These are phyloP conservation scores for Gnathonemus longibarbis DNA, from an alignment of 2,113 vertebrate genomes.

Conservation along the genomic window DNA sequence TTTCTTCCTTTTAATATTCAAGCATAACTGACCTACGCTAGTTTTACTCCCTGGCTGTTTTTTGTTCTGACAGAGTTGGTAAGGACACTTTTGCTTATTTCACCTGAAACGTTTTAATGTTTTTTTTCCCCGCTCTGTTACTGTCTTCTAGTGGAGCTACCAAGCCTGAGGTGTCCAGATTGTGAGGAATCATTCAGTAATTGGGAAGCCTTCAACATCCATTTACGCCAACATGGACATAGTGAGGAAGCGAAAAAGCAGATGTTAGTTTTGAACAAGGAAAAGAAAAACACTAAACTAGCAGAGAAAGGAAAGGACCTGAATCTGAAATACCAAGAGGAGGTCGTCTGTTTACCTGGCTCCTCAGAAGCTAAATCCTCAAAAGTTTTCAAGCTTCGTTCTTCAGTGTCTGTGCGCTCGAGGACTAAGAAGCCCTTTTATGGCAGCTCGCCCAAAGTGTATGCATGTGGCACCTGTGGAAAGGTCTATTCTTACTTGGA, in stretches of 20 bases:
- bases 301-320: neutral
- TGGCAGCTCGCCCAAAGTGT: neutral
- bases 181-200: constrained; percentile 43
- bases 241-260: constrained; percentile 22
- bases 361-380: constrained; percentile 8
- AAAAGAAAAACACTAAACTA: neutral
- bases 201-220: constrained; percentile 26
- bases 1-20: neutral
- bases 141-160: constrained; percentile 29
- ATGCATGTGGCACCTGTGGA: constrained; percentile 44
- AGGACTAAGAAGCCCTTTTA: neutral
- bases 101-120: neutral
- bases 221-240: constrained; percentile 43
- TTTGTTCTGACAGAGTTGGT: neutral
- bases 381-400: neutral
- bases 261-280: neutral
- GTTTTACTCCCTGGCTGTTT: neutral
- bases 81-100: neutral
- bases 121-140: constrained; percentile 7
- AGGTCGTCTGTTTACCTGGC: neutral
- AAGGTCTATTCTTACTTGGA: constrained; percentile 47
- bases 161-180: constrained; percentile 35
- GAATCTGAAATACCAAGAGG: neutral
- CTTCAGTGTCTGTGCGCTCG: neutral
- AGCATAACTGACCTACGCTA: neutral